Conservation (phyloP, 2,888 invertebrate genomes). For the Nasonovia ribisnigri region DNA sequence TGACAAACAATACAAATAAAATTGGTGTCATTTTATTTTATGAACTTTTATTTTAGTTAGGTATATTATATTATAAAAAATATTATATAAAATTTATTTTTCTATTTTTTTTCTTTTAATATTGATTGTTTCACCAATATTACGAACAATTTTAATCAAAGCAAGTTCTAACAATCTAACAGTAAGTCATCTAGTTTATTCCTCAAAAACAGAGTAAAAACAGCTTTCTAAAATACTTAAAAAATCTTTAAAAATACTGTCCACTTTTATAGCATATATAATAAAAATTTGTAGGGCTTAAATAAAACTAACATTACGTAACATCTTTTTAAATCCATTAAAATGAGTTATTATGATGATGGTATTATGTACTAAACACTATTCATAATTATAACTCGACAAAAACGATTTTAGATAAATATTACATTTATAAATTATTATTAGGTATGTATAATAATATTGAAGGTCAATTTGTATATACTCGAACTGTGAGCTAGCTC, state of each 20-base stretch:
- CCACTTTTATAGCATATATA: neutral
- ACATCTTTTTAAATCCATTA: neutral
- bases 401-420: neutral
- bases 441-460: neutral
- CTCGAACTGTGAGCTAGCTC: neutral
- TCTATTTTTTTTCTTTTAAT: too few species aligned
- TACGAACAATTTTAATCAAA: too few species aligned
- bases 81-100: too few species aligned
- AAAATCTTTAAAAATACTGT: neutral
- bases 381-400: neutral
- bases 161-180: too few species aligned
- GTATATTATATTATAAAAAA: too few species aligned
- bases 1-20: too few species aligned
- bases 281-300: neutral
- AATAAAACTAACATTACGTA: neutral
- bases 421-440: constrained; percentile 8
- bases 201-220: too few species aligned
- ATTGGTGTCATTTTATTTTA: too few species aligned
- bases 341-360: neutral
- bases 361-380: neutral
- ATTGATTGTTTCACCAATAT: too few species aligned
- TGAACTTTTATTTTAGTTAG: too few species aligned
- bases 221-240: neutral
- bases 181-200: too few species aligned
- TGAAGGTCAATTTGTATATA: neutral